Evolutionary conservation across 1,140 invertebrate genomes (phyloP), one percentile per base, ranked within the genome.

Genomic region (Microplitis mediator): DNA sequence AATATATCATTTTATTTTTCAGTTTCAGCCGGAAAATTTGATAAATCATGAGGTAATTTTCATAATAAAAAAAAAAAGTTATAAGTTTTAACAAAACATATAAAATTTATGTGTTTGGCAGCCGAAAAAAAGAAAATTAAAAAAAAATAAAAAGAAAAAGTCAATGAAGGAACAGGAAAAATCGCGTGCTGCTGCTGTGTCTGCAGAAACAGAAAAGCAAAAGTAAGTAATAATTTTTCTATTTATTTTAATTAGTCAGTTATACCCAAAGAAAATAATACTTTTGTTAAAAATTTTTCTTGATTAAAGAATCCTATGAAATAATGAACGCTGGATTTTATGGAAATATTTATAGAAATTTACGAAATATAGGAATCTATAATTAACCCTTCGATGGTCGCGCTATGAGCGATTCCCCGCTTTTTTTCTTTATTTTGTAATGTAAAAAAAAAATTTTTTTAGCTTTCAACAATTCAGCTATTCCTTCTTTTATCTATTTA

Each of bases 81-180:
- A 60, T 2, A 60, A 23, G 3, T 8, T 31, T 31, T 2, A 60
- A 31, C 8, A 11, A 32, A 60, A 60, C 23, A 60, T 5, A 11
- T 62, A 23, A 13, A 23, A 23, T 23, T 23, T 23, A 23, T 23
- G 23, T 23, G 23, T 8, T 13, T 35, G 35, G 51, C 14, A 50
- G 6, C 31, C 13, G 4, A 6, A 2, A 23, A 51, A 11, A 1
- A 54, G 4, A 54, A 66, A 58, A 39, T 58, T 50, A 35, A 34
- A 32, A 14, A 32, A 72, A 16, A 68, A 68, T 60, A 78, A 76
- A 71, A 63, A 56, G 2, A 75, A 69, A 56, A 80, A 74, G 45
- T 69, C 45, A 23, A 73, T 69, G 4, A 78, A 71, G 64, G 71
- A 61, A 9, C 65, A 71, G 31, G 78, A 79, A 56, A 78, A 75